Evolutionary conservation across 2,888 invertebrate genomes (phyloP).

Genomic region (Eilema depressum): DNA sequence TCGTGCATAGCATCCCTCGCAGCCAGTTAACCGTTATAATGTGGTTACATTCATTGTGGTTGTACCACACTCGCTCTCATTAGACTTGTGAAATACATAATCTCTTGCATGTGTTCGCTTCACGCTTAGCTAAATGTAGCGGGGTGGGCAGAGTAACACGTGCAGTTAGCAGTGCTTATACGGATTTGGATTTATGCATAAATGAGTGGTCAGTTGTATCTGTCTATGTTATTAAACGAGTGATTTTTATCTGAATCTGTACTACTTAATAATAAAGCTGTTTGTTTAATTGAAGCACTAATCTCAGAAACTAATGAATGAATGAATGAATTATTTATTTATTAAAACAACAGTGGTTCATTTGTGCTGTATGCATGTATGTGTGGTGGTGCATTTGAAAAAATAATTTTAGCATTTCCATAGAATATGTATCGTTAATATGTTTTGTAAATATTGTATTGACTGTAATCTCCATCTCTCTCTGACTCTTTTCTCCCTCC

Average conservation of each 20-base stretch:
- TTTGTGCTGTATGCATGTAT: too few species aligned
- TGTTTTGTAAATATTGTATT: too few species aligned
- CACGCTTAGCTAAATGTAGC: conserved; percentile 30
- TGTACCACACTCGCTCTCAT: conserved; percentile 24
- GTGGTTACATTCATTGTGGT: conserved; percentile 32
- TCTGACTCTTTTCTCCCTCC: too few species aligned
- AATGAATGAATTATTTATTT: too few species aligned
- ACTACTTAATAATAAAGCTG: background rate
- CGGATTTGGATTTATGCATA: conserved; percentile 1
- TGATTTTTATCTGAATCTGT: background rate
- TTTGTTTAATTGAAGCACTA: too few species aligned
- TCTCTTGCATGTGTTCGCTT: conserved; percentile 34
- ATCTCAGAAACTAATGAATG: too few species aligned
- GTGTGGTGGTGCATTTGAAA: too few species aligned
- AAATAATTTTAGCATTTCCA: too few species aligned
- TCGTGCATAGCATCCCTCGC: conserved; percentile 12
- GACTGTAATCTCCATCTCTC: too few species aligned
- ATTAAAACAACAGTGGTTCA: too few species aligned
- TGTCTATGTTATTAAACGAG: background rate
- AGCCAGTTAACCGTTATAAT: conserved; percentile 45
- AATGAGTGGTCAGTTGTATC: conserved; percentile 9
- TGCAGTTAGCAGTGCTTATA: conserved; percentile 5
- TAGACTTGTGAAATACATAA: conserved; percentile 34
- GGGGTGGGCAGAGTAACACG: conserved; percentile 27
- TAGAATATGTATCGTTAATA: too few species aligned